Evolutionary conservation across 2,888 invertebrate species (phyloP).

Genomic region (Drosophila hawaiiensis): DNA sequence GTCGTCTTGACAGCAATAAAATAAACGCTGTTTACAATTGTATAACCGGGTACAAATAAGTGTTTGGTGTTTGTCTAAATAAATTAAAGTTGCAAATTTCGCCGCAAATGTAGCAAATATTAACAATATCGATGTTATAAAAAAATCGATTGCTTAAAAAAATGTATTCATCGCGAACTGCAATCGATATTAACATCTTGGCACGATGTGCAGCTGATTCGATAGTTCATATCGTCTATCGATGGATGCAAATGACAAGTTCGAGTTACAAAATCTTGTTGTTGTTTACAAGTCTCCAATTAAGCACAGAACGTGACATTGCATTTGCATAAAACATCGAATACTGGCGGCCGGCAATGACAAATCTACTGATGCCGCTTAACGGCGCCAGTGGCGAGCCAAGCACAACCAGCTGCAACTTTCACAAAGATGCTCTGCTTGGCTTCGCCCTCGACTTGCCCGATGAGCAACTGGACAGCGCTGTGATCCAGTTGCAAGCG

Average conservation of each 20-base stretch:
- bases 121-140: constrained; percentile 34
- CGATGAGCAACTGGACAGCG: constrained; percentile 55
- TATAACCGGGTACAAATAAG: constrained; percentile 13
- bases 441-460: constrained; percentile 45
- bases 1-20: constrained; percentile 25
- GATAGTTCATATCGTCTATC: not conserved
- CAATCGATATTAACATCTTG: constrained; percentile 10
- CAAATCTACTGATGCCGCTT: constrained; percentile 45
- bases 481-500: constrained; percentile 57
- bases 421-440: constrained; percentile 53
- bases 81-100: constrained; percentile 18
- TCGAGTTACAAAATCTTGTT: constrained; percentile 27
- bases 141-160: not conserved
- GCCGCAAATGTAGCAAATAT: constrained; percentile 35
- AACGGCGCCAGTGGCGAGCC: constrained; percentile 35
- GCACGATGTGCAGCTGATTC: not conserved
- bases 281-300: constrained; percentile 13
- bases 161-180: constrained; percentile 6
- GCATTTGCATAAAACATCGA: not conserved
- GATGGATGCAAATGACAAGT: constrained; percentile 39
- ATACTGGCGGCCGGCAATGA: constrained; percentile 32
- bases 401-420: constrained; percentile 30
- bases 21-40: constrained; percentile 11
- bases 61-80: constrained; percentile 16
- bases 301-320: constrained; percentile 33